Evolutionary conservation across 2,113 vertebrate species (phyloP).

Genomic region (Mormoops blainvillei): DNA sequence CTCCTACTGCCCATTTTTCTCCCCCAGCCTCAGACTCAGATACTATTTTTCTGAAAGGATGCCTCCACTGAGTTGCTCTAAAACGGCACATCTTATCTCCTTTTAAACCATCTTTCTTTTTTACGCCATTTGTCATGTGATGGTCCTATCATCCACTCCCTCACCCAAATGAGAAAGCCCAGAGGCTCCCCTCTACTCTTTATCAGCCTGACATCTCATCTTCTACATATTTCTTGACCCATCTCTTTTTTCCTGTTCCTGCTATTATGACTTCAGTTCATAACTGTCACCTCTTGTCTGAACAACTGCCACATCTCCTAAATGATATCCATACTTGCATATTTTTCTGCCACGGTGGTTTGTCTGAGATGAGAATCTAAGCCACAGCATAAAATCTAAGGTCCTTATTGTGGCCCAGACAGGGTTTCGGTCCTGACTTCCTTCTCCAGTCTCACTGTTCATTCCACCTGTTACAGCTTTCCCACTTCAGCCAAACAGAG

Average conservation of each 20-base stretch:
- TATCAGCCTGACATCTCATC: neutral
- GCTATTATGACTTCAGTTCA: neutral
- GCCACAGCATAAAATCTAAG: neutral
- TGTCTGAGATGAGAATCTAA: constrained; percentile 4
- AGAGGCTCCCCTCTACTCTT: neutral
- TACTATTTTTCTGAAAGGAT: neutral
- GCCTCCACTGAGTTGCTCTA: neutral
- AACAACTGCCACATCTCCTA: neutral
- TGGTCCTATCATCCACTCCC: neutral
- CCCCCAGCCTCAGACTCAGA: neutral
- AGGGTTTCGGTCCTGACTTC: neutral
- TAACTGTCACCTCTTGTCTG: neutral
- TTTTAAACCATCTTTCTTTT: neutral
- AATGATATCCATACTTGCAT: neutral
- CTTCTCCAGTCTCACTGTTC: neutral
- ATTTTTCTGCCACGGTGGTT: neutral
- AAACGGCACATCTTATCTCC: neutral
- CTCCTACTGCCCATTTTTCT: neutral
- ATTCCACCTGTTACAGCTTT: neutral
- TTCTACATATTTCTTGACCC: neutral
- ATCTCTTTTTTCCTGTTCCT: neutral
- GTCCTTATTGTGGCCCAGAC: neutral
- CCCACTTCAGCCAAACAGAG: neutral
- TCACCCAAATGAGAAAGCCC: neutral
- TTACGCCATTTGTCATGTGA: neutral